Evolutionary conservation across 2,888 invertebrate species (phyloP).

Genomic region (Hypercompe scribonia): DNA sequence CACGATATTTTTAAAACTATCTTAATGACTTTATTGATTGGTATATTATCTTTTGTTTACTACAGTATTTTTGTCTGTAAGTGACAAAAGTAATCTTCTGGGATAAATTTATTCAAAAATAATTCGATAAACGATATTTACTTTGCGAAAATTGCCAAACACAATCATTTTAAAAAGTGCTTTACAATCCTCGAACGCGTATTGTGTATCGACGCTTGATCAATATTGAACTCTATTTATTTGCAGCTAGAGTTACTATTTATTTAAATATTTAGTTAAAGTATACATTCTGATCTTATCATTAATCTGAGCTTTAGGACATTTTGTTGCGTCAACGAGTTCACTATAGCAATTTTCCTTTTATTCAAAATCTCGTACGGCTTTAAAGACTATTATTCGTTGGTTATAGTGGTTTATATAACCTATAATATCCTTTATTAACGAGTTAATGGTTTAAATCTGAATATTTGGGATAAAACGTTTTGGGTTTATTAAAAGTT

Average conservation of each 20-base stretch:
- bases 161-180: not conserved
- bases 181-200: not conserved
- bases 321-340: not conserved
- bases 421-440: not conserved
- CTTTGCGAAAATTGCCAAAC: not conserved
- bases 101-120: not conserved
- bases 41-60: too few relatives aligned
- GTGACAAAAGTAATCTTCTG: not conserved
- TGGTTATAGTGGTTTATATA: not conserved
- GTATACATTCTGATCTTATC: not conserved
- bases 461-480: not conserved
- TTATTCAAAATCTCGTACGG: not conserved
- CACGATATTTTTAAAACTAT: too few relatives aligned
- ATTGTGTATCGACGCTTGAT: not conserved
- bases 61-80: too few relatives aligned
- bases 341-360: not conserved
- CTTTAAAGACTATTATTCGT: not conserved
- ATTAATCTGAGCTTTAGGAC: not conserved
- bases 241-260: not conserved
- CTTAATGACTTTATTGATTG: not conserved
- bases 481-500: not conserved
- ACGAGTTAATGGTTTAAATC: not conserved
- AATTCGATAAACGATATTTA: not conserved
- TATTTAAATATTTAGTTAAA: not conserved
- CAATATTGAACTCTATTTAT: not conserved